Conservation (phyloP, 2,113 vertebrate genomes). For the Upupa epops region DNA sequence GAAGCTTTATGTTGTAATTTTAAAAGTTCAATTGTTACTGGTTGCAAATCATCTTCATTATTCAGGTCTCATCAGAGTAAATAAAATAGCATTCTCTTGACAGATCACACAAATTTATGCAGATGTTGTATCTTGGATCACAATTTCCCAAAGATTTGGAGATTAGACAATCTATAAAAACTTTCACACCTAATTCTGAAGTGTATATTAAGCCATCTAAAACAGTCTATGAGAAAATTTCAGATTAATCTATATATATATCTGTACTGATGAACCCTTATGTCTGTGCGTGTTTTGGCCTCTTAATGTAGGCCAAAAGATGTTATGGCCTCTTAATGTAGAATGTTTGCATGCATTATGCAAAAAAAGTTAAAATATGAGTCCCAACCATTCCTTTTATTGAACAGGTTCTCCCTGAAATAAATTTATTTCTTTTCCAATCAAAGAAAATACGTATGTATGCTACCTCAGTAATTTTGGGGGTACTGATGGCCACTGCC, state of each 20-base stretch:
- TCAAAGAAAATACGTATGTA: background rate
- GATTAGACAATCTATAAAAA: background rate
- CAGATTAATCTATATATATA: background rate
- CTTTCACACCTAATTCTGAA: background rate
- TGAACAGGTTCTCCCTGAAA: background rate
- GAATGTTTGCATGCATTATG: background rate
- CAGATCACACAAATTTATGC: background rate
- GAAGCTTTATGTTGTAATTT: background rate
- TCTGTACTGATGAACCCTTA: background rate
- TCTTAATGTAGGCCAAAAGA: no score
- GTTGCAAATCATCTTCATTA: background rate
- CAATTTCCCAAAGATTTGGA: background rate
- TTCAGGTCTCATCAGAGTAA: background rate
- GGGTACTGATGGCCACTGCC: background rate
- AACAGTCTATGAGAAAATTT: background rate
- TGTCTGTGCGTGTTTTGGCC: background rate
- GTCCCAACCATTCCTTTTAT: background rate
- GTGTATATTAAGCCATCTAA: background rate
- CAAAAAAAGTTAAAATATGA: background rate
- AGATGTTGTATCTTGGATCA: background rate
- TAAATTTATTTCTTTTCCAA: background rate
- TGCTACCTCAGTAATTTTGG: background rate
- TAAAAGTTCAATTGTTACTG: background rate
- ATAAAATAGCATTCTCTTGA: background rate
- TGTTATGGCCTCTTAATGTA: background rate